These are phyloP conservation scores for Lepidocolaptes lacrymiger DNA, from an alignment of 2,797 vertebrate genomes.

Conservation along the genomic window DNA sequence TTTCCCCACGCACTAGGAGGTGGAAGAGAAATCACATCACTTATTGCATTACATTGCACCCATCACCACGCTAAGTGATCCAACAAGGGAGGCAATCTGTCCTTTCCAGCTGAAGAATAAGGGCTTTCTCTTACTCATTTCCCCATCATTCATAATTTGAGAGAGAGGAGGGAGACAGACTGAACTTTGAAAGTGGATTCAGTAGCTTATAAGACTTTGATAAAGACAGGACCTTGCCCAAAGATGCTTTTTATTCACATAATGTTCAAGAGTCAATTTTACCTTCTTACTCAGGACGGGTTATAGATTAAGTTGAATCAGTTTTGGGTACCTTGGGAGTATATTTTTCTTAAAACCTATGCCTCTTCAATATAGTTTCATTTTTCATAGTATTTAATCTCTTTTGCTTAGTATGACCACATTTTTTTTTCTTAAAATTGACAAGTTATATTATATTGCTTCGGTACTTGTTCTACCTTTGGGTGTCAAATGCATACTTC, in stretches of 20 bases:
- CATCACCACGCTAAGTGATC: not conserved
- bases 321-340: not conserved
- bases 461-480: not conserved
- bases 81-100: not conserved
- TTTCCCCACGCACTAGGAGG: not conserved
- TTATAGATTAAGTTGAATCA: not conserved
- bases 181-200: not conserved
- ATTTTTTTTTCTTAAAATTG: not conserved
- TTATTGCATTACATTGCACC: not conserved
- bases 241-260: not conserved
- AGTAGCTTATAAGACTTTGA: not conserved
- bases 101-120: not conserved
- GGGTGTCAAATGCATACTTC: not conserved
- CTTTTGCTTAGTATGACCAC: not conserved
- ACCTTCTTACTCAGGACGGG: not conserved
- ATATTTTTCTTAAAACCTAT: slow-evolving; percentile 19
- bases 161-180: not conserved
- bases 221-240: not conserved
- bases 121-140: not conserved
- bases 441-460: not conserved
- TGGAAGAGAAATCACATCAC: not conserved
- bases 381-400: slow-evolving; percentile 29
- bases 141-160: not conserved
- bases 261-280: not conserved
- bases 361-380: not conserved